Conservation (phyloP, 2,888 invertebrate species). For the Ceriagrion tenellum region DNA sequence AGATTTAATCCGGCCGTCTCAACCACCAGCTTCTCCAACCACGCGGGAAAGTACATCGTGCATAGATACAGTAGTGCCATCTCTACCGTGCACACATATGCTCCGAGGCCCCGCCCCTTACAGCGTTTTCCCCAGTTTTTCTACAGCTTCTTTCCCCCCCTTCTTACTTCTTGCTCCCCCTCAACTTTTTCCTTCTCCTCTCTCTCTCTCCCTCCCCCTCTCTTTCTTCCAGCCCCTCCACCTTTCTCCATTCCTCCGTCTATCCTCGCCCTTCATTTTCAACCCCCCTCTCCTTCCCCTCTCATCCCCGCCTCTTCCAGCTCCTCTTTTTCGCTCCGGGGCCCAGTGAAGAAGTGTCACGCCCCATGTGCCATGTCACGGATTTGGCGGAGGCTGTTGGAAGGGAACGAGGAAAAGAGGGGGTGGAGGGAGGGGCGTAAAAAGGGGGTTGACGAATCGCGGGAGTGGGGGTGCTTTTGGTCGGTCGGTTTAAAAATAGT, state of each 20-base stretch:
- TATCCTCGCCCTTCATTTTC: not conserved
- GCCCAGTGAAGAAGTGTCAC: slow-evolving; percentile 73
- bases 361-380: slow-evolving; percentile 78
- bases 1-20: no score
- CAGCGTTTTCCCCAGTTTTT: no score
- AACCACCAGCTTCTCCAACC: no score
- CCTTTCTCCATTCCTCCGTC: not conserved
- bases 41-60: no score
- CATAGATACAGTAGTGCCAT: no score
- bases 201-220: not conserved
- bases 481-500: not conserved
- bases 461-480: no score
- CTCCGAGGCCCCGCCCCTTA: no score
- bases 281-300: not conserved
- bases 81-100: no score
- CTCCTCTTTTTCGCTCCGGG: slow-evolving; percentile 71
- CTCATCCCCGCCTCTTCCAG: slow-evolving; percentile 59
- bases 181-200: not conserved
- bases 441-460: slow-evolving; percentile 73
- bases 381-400: slow-evolving; percentile 73
- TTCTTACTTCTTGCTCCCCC: no score
- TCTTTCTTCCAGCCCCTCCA: not conserved
- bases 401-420: slow-evolving; percentile 73
- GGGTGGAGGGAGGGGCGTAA: no score
- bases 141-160: no score